Conservation (phyloP, 2,113 vertebrate genomes). For the Gymnarchus niloticus region DNA sequence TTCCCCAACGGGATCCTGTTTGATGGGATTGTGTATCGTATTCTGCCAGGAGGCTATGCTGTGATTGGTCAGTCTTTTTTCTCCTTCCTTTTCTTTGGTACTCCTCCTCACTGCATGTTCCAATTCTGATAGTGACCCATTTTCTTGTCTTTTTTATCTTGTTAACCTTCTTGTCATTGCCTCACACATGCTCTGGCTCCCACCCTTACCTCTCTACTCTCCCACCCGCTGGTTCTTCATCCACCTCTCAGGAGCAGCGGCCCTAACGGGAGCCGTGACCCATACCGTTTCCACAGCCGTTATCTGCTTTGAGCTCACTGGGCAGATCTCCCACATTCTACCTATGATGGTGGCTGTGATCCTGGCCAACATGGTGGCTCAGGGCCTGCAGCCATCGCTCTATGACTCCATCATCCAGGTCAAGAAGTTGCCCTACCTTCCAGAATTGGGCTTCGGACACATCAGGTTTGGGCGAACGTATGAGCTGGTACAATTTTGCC, state of each 20-base stretch:
- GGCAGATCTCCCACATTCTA: conserved; percentile 95
- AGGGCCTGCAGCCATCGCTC: conserved; percentile 91
- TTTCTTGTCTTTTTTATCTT: background rate
- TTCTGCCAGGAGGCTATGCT: conserved; percentile 92
- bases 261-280: conserved; percentile 88
- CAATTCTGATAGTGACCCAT: too few species aligned
- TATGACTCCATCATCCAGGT: conserved; percentile 98
- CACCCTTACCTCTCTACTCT: background rate
- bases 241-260: conserved; percentile 74
- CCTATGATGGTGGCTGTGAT: conserved; percentile 99
- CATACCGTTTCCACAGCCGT: conserved; percentile 95
- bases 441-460: conserved; percentile 86
- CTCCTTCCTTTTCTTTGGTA: background rate
- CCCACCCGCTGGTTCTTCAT: background rate
- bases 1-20: conserved; percentile 91
- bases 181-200: background rate
- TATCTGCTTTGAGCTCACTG: conserved; percentile 94
- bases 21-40: conserved; percentile 87
- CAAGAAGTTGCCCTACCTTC: conserved; percentile 94
- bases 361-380: conserved; percentile 95
- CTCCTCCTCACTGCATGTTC: background rate
- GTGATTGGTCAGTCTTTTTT: conserved; percentile 79
- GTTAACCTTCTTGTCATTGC: background rate
- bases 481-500: background rate
- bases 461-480: conserved; percentile 63